Percentiles rank a stretch among this genome's conserved stretches.
These are phyloP conservation scores for Luffia ferchaultella DNA, from an alignment of 2,888 invertebrate species.

Conservation along the genomic window DNA sequence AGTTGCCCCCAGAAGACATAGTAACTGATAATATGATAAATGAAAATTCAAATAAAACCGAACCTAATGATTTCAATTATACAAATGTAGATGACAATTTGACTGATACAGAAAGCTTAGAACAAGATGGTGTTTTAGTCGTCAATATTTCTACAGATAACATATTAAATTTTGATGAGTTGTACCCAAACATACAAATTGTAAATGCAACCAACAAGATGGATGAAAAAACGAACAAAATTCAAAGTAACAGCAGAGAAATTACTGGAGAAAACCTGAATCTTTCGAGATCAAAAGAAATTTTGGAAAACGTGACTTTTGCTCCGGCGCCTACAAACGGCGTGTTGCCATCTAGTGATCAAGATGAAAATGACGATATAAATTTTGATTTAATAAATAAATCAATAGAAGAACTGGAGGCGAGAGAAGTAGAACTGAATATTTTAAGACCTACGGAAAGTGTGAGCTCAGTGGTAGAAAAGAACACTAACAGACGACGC, in stretches of 20 bases:
- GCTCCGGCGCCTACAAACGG: slow-evolving; percentile 58
- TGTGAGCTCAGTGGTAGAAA: slow-evolving; percentile 40
- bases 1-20: slow-evolving; percentile 29
- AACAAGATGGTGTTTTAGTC: slow-evolving; percentile 57
- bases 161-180: slow-evolving; percentile 51
- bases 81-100: slow-evolving; percentile 40
- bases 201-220: slow-evolving; percentile 37
- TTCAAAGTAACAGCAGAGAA: slow-evolving; percentile 62
- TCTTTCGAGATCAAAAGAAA: slow-evolving; percentile 41
- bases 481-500: slow-evolving; percentile 27
- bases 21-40: background rate
- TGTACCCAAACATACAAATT: slow-evolving; percentile 45
- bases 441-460: slow-evolving; percentile 49
- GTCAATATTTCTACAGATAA: slow-evolving; percentile 55
- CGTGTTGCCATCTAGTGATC: slow-evolving; percentile 41
- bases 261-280: slow-evolving; percentile 58
- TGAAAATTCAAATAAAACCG: background rate
- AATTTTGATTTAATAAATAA: slow-evolving; percentile 30
- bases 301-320: slow-evolving; percentile 51
- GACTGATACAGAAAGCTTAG: slow-evolving; percentile 54
- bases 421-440: slow-evolving; percentile 26
- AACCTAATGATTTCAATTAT: slow-evolving; percentile 30
- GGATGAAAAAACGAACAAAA: slow-evolving; percentile 59
- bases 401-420: slow-evolving; percentile 27
- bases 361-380: slow-evolving; percentile 27